A percentile compares a stretch with the other conserved stretches of the same genome.
Conservation (phyloP, 2,888 invertebrate genomes). For the Magallana nippona region DNA sequence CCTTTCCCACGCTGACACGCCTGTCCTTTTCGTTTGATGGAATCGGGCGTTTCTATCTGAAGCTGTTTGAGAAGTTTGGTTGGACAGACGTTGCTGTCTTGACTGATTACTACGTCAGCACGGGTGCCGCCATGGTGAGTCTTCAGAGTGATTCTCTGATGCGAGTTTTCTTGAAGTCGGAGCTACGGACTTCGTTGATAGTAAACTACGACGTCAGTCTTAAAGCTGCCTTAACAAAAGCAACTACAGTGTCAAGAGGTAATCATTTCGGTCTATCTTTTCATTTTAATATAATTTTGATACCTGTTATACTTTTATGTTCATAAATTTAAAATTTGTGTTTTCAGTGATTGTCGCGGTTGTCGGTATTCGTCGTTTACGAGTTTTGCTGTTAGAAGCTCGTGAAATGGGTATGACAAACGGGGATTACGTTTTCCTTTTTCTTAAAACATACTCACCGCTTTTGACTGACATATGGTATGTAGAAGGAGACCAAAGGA, state of each 20-base stretch:
- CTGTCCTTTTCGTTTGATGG: not conserved
- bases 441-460: slow-evolving; percentile 37
- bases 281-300: not conserved
- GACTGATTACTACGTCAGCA: not conserved
- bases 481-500: not conserved
- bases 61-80: not conserved
- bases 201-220: not conserved
- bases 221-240: not conserved
- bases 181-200: not conserved
- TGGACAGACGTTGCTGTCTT: not conserved
- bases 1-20: not conserved
- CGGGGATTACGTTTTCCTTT: slow-evolving; percentile 51
- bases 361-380: slow-evolving; percentile 36
- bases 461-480: not conserved
- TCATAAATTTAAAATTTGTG: not conserved
- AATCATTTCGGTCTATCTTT: not conserved
- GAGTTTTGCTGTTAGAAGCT: slow-evolving; percentile 46
- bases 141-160: not conserved
- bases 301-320: not conserved
- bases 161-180: not conserved
- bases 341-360: slow-evolving; percentile 48
- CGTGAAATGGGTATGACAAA: slow-evolving; percentile 47
- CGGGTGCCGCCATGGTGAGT: no score
- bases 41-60: not conserved
- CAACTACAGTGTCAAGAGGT: not conserved